Percentiles rank a stretch among this genome's conserved stretches.
Evolutionary conservation across 2,113 vertebrate species (phyloP).

Genomic region (Tachysurus vachellii): DNA sequence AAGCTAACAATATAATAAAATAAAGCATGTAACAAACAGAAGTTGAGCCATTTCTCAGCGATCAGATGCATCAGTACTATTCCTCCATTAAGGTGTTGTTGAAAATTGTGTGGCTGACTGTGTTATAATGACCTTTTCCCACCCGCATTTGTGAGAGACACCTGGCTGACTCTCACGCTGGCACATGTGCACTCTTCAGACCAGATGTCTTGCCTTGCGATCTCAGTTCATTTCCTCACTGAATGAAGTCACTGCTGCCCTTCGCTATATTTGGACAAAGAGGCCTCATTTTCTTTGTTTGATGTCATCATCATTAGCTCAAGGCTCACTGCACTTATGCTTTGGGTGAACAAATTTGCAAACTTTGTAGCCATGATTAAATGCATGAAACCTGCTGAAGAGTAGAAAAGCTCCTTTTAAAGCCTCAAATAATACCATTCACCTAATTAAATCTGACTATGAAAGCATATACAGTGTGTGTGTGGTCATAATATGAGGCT

Average conservation of each 20-base stretch:
- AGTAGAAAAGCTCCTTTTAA: conserved; percentile 26
- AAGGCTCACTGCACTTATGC: conserved; percentile 37
- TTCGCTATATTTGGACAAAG: conserved; percentile 54
- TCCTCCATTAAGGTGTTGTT: background rate
- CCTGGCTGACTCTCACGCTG: conserved; percentile 39
- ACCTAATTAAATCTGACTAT: conserved; percentile 30
- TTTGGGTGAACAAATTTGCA: conserved; percentile 34
- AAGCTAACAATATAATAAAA: background rate
- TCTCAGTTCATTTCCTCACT: conserved; percentile 38
- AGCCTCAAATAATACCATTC: conserved; percentile 21
- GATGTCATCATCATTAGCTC: conserved; percentile 48
- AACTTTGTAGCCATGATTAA: conserved; percentile 22
- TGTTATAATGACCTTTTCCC: conserved; percentile 31
- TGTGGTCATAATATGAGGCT: background rate
- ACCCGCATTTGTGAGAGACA: conserved; percentile 29
- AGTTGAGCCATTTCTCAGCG: background rate
- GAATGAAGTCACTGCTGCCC: conserved; percentile 47
- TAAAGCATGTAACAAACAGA: conserved; percentile 2
- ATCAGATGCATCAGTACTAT: background rate
- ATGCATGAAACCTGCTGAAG: conserved; percentile 12
- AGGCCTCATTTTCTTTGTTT: conserved; percentile 53
- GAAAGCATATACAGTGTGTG: conserved; percentile 19
- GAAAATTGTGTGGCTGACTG: background rate
- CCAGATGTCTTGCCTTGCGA: conserved; percentile 52
- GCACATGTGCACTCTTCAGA: conserved; percentile 11